Evolutionary conservation across 2,888 invertebrate species (phyloP).

Genomic region (Pharmacophagus antenor): DNA sequence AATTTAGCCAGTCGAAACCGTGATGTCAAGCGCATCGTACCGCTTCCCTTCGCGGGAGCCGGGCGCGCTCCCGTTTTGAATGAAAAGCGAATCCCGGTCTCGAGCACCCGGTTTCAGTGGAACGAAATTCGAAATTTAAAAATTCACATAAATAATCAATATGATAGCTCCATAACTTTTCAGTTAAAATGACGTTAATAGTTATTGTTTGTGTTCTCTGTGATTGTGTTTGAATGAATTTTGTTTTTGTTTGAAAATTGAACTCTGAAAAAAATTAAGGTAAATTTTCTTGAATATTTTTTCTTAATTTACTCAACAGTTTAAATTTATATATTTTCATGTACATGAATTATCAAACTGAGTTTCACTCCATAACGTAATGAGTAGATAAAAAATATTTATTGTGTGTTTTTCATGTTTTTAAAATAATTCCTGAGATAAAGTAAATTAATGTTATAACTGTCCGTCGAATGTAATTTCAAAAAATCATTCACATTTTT

Average conservation of each 20-base stretch:
- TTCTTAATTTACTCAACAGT: neutral
- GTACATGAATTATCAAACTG: too few relatives aligned
- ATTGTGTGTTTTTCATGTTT: too few relatives aligned
- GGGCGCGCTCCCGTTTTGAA: neutral
- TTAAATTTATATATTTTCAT: too few relatives aligned
- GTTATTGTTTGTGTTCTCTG: neutral
- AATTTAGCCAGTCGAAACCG: constrained; percentile 76
- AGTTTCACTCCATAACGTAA: too few relatives aligned
- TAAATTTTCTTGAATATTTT: neutral
- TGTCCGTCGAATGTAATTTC: too few relatives aligned
- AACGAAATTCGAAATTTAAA: neutral
- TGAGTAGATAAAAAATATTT: too few relatives aligned
- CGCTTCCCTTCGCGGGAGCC: neutral
- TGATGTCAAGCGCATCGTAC: constrained; percentile 64
- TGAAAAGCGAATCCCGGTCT: neutral
- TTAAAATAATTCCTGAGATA: too few relatives aligned
- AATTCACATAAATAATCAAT: neutral
- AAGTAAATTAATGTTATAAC: too few relatives aligned
- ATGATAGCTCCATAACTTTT: too few relatives aligned
- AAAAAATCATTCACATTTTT: too few relatives aligned
- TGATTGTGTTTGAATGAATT: neutral
- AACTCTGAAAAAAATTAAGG: neutral
- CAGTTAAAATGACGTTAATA: neutral
- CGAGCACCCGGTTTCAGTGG: neutral
- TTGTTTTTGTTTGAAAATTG: neutral